These are phyloP conservation scores for Leucoraja erinaceus DNA, from an alignment of 2,113 vertebrate genomes.

Conservation along the genomic window DNA sequence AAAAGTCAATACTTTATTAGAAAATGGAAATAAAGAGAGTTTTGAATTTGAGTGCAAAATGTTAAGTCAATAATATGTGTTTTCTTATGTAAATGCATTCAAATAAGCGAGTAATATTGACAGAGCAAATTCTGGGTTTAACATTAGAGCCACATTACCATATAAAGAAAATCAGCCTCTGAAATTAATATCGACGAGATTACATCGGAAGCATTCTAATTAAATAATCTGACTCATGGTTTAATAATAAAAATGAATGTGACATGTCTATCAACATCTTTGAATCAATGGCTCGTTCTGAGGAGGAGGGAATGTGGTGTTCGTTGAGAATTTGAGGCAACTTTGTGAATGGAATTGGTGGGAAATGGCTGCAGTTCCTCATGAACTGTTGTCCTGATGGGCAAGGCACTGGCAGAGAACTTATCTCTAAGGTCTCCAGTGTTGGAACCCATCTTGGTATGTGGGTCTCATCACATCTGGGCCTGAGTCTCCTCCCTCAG, in stretches of 20 bases:
- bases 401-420: neutral
- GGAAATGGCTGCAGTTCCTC: neutral
- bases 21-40: neutral
- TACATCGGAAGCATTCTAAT: neutral
- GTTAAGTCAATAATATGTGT: neutral
- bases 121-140: neutral
- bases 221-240: neutral
- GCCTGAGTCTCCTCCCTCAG: neutral
- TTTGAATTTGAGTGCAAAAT: neutral
- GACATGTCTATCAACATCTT: neutral
- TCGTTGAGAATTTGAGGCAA: neutral
- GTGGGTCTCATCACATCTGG: no score
- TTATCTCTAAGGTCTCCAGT: neutral
- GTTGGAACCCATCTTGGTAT: no score
- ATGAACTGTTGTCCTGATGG: neutral
- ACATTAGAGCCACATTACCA: neutral
- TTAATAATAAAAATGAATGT: neutral
- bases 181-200: neutral
- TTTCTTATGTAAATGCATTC: neutral
- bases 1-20: neutral
- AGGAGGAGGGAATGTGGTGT: neutral
- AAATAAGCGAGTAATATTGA: neutral
- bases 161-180: neutral
- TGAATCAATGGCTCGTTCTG: neutral
- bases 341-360: neutral